phyloP scores from a whole-genome alignment of 2,797 vertebrate species.

The Microctenopoma stevenorrisi region DNA sequence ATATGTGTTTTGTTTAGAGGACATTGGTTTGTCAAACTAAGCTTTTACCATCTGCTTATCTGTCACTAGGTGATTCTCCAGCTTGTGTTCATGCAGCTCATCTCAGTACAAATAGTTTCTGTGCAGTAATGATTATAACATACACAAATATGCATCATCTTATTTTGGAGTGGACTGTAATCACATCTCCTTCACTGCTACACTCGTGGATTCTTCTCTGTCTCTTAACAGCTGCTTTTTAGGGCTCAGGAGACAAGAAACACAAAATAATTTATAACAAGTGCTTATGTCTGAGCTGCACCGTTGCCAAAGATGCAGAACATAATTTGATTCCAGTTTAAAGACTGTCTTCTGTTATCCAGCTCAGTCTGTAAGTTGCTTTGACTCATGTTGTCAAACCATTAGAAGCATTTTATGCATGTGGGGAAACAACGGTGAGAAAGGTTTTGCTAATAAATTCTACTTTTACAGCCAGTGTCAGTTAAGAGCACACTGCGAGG shows the following conservation, averaged over 20 bases:
- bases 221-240: conserved; percentile 54
- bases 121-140: conserved; percentile 19
- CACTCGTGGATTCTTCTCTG: conserved; percentile 25
- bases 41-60: conserved; percentile 32
- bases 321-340: conserved; percentile 38
- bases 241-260: conserved; percentile 45
- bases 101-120: conserved; percentile 34
- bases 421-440: conserved; percentile 5
- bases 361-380: conserved; percentile 24
- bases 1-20: not conserved
- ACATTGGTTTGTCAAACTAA: conserved; percentile 20
- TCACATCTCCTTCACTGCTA: conserved; percentile 40
- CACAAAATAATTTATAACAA: conserved; percentile 70
- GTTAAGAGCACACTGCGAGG: conserved; percentile 23
- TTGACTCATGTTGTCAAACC: conserved; percentile 20
- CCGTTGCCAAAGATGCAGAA: conserved; percentile 46
- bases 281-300: conserved; percentile 44
- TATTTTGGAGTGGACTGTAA: conserved; percentile 46
- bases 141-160: conserved; percentile 6
- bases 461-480: conserved; percentile 10
- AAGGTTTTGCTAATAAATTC: conserved; percentile 9
- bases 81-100: conserved; percentile 24
- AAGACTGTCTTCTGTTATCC: conserved; percentile 41
- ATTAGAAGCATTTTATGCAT: conserved; percentile 2
- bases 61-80: conserved; percentile 21